Percentiles rank a stretch among this genome's conserved stretches.
Evolutionary conservation across 2,888 invertebrate genomes (phyloP).

Genomic region (Linnaemya vulpina): DNA sequence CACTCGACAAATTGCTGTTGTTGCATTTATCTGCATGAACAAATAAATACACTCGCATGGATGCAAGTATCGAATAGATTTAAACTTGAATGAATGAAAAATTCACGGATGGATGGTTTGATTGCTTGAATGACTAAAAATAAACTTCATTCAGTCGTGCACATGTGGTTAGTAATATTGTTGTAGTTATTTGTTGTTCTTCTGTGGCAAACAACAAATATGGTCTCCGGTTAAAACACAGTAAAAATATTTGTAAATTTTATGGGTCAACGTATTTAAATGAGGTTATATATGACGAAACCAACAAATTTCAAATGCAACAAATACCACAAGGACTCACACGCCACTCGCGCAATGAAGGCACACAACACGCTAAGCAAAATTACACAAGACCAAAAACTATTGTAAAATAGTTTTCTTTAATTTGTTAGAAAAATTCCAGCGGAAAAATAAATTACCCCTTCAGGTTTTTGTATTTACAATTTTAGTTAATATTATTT

Average conservation of each 20-base stretch:
- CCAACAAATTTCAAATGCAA: conserved; percentile 55
- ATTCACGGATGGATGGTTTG: conserved; percentile 24
- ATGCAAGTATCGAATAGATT: conserved; percentile 6
- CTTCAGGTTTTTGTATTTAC: not conserved
- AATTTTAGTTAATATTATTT: not conserved
- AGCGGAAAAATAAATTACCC: conserved; percentile 25
- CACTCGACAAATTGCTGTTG: conserved; percentile 28
- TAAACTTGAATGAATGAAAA: conserved; percentile 28
- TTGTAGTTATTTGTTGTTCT: not conserved
- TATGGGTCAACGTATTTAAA: conserved; percentile 70
- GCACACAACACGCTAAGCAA: conserved; percentile 27
- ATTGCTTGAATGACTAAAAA: conserved; percentile 56
- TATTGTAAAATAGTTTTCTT: not conserved
- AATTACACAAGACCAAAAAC: conserved; percentile 6
- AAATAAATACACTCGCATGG: not conserved
- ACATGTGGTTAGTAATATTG: conserved; percentile 26
- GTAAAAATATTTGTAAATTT: conserved; percentile 49
- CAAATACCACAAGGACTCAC: conserved; percentile 58
- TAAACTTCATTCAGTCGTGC: conserved; percentile 56
- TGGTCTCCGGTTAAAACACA: not conserved
- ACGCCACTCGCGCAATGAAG: conserved; percentile 11
- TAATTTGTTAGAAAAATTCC: not conserved
- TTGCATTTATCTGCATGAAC: not conserved
- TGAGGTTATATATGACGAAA: conserved; percentile 70
- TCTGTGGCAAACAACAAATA: conserved; percentile 1